Percentiles rank a stretch among this genome's conserved stretches.
Conservation (phyloP, 2,797 vertebrate genomes). For the Centropyge bicolor region DNA sequence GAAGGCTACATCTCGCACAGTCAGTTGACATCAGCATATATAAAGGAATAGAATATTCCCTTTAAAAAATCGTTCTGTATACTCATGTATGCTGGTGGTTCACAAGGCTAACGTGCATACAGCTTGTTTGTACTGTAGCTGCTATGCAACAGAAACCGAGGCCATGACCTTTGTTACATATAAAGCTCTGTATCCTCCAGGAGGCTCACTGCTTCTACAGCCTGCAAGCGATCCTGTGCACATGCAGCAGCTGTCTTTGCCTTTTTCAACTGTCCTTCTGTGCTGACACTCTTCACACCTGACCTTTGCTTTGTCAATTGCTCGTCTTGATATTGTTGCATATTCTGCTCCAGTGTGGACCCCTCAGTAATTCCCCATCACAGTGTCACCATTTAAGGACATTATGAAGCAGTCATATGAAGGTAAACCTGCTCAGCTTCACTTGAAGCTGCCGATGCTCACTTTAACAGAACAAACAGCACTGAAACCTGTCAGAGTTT, state of each 20-base stretch:
- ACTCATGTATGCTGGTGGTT: neutral
- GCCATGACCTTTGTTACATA: conserved; percentile 9
- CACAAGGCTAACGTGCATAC: neutral
- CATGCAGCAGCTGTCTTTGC: conserved; percentile 12
- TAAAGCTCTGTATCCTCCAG: neutral
- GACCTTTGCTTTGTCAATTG: conserved; percentile 50
- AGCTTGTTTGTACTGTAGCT: neutral
- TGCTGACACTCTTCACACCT: conserved; percentile 23
- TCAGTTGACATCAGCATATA: conserved; percentile 13
- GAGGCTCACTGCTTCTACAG: neutral
- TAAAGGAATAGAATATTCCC: conserved; percentile 1
- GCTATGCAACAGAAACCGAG: conserved; percentile 10
- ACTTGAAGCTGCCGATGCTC: neutral
- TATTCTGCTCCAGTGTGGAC: neutral
- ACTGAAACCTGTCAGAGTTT: neutral
- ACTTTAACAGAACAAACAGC: neutral
- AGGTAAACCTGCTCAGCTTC: neutral
- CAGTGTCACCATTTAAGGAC: conserved; percentile 21
- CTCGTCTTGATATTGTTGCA: conserved; percentile 23
- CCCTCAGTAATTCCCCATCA: neutral
- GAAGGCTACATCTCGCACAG: conserved; percentile 11
- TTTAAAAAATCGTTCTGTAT: neutral
- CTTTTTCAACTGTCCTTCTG: neutral
- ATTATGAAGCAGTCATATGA: neutral
- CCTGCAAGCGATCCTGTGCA: neutral